phyloP scores from a whole-genome alignment of 35 echinoderm and acorn worm species.

The Stichopus chloronotus region DNA sequence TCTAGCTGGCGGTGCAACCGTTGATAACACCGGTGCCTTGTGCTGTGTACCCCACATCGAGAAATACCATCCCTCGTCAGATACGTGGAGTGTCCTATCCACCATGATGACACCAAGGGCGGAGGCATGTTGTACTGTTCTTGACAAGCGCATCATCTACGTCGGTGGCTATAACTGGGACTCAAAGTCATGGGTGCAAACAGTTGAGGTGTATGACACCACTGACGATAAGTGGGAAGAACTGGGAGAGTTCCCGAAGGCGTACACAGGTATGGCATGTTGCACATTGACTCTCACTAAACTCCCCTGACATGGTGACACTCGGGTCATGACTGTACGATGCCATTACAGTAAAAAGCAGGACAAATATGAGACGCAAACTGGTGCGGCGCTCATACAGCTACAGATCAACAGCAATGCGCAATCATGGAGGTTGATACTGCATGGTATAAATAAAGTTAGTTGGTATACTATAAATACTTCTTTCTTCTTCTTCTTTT shows the following conservation, averaged over 20 bases:
- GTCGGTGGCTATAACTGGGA: slow-evolving; percentile 98
- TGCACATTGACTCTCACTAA: slow-evolving; percentile 81
- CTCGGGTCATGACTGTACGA: too few species aligned
- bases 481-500: too few species aligned
- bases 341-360: too few species aligned
- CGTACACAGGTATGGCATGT: slow-evolving; percentile 84
- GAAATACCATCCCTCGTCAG: slow-evolving; percentile 70
- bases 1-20: slow-evolving; percentile 86
- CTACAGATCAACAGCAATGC: too few species aligned
- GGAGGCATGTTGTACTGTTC: slow-evolving; percentile 73
- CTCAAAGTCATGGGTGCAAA: slow-evolving; percentile 75
- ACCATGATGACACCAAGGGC: slow-evolving; percentile 74
- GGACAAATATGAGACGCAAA: too few species aligned
- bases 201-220: slow-evolving; percentile 81
- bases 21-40: slow-evolving; percentile 56
- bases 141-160: slow-evolving; percentile 75
- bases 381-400: too few species aligned
- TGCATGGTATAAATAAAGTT: too few species aligned
- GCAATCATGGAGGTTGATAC: too few species aligned
- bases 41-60: slow-evolving; percentile 77
- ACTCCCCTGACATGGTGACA: slow-evolving; percentile 56
- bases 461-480: too few species aligned
- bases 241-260: slow-evolving; percentile 63
- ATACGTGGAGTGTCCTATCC: slow-evolving; percentile 74
- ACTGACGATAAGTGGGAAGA: slow-evolving; percentile 71